Evolutionary conservation across 2,888 invertebrate species (phyloP), one percentile per base, ranked within the genome.

Genomic region (Epinotia demarniana): DNA sequence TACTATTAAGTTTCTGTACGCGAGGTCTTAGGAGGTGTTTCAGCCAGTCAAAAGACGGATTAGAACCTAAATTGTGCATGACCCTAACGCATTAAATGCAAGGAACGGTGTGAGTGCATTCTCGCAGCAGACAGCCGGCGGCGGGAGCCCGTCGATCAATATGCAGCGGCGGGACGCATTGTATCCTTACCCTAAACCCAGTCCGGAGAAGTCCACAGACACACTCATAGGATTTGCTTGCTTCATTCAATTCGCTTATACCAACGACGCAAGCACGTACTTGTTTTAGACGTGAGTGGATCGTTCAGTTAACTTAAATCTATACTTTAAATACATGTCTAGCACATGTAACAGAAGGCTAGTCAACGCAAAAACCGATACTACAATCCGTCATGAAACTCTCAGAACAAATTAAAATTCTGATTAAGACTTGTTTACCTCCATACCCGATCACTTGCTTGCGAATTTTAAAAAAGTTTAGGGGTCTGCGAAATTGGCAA

Each of bases 91-190:
- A 57, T 67, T 67, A 18, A 60, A 69, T 69, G 69, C 69, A 69
- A 57, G 55, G 19, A n/a, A 46, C 69, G 69, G 69, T 69, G 69
- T 69, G 58, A 92, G 79, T 84, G 89, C 86, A 85, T 80, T 85
- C 90, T 43, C 69, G 16, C 83, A 85, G 80, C 83, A 79, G 83
- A 79, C 82, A 83, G 85, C 81, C 84, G 84, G 84, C 85, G 84
- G 81, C 82, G 82, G 57, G 69, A 76, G 74, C 80, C 77, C 75
- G 78, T 72, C 87, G 92, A 92, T 92, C 93, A 86, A 92, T 93
- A 90, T 90, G 88, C 90, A 91, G 81, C 86, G 92, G 88, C 91
- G 89, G 85, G 89, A 90, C 89, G 83, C 83, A 88, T 86, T 63
- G 62, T 74, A 67, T 89, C 86, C 87, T 89, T 88, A 87, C 87